Evolutionary conservation across 2,113 vertebrate species (phyloP).

Genomic region (Stigmatopora argus): DNA sequence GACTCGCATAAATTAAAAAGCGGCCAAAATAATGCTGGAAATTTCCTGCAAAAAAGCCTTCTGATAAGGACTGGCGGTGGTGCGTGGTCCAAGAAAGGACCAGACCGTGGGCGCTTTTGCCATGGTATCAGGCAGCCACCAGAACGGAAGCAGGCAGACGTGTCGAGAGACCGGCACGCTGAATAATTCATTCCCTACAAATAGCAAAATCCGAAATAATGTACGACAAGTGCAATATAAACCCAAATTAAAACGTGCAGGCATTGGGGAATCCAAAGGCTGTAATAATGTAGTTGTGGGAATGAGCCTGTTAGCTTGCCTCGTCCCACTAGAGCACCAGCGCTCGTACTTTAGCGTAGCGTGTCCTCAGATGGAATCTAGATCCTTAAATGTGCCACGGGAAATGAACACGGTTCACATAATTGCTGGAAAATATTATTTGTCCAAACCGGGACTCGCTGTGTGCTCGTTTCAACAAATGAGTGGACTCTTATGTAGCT

Average conservation of each 20-base stretch:
- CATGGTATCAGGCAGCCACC: slow-evolving; percentile 39
- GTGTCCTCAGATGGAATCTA: not conserved
- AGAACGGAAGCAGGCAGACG: slow-evolving; percentile 33
- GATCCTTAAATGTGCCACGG: not conserved
- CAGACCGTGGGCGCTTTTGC: slow-evolving; percentile 25
- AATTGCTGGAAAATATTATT: not conserved
- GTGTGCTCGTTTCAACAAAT: too few species aligned
- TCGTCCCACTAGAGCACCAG: slow-evolving; percentile 29
- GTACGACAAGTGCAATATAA: slow-evolving; percentile 45
- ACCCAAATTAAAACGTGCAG: slow-evolving; percentile 53
- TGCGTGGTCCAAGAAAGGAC: slow-evolving; percentile 30
- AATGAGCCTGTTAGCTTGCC: slow-evolving; percentile 66
- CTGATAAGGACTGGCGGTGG: not conserved
- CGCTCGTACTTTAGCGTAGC: not conserved
- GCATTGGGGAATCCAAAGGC: slow-evolving; percentile 44
- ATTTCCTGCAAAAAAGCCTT: not conserved
- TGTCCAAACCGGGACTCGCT: slow-evolving; percentile 1
- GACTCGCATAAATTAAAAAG: not conserved
- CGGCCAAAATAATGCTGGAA: not conserved
- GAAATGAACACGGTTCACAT: not conserved
- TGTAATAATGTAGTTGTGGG: slow-evolving; percentile 67
- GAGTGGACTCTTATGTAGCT: too few species aligned
- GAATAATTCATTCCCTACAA: slow-evolving; percentile 58
- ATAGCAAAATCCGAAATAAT: slow-evolving; percentile 59
- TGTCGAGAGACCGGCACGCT: slow-evolving; percentile 35